These are phyloP conservation scores for Scytalopus superciliaris DNA, from an alignment of 2,113 vertebrate species.

Conservation along the genomic window DNA sequence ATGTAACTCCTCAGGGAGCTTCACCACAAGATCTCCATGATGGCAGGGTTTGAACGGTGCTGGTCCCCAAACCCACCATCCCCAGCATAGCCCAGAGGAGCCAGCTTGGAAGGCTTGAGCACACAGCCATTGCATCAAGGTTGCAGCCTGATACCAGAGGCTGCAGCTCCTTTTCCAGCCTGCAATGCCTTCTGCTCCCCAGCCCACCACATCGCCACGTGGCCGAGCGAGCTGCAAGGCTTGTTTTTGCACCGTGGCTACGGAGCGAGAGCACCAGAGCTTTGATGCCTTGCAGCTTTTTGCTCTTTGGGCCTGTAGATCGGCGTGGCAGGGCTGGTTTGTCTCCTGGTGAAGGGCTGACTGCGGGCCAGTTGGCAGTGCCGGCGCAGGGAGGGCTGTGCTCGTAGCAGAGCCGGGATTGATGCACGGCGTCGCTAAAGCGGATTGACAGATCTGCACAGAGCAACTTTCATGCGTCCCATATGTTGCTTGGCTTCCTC, in stretches of 20 bases:
- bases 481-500: constrained; percentile 26
- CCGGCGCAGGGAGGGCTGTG: background rate
- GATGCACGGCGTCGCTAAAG: background rate
- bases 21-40: background rate
- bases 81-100: background rate
- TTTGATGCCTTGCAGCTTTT: background rate
- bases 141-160: background rate
- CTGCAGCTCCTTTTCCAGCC: background rate
- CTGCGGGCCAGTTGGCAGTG: background rate
- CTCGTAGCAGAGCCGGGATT: background rate
- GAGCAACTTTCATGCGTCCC: constrained; percentile 29
- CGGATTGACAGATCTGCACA: background rate
- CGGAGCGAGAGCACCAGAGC: accelerated
- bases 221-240: accelerated
- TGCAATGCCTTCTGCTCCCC: background rate
- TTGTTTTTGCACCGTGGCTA: background rate
- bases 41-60: accelerated
- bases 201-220: accelerated
- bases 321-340: background rate
- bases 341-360: background rate
- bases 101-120: background rate
- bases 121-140: background rate
- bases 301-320: accelerated
- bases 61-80: background rate
- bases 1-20: background rate